phyloP scores from a whole-genome alignment of 2,113 vertebrate species.

The Reinhardtius hippoglossoides region DNA sequence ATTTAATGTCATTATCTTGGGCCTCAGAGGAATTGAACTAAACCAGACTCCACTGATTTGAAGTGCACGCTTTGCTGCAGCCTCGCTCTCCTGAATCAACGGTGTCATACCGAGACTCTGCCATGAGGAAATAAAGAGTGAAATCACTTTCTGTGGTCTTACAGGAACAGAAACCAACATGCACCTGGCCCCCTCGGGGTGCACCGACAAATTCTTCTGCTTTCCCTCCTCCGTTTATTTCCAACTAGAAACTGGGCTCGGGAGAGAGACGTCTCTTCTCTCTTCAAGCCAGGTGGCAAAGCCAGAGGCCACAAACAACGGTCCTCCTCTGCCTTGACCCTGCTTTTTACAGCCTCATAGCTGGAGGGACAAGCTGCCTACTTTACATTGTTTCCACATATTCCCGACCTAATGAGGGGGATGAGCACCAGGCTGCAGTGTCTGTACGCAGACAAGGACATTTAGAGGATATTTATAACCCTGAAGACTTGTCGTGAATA shows the following conservation, averaged over 20 bases:
- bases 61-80: neutral
- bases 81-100: neutral
- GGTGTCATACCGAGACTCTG: neutral
- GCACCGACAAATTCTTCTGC: neutral
- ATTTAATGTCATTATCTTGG: neutral
- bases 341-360: constrained; percentile 29
- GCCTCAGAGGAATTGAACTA: neutral
- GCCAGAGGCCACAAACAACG: constrained; percentile 62
- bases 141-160: neutral
- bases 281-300: constrained; percentile 69
- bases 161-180: constrained; percentile 1
- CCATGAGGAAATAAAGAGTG: neutral
- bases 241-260: constrained; percentile 18
- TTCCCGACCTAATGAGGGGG: constrained; percentile 17
- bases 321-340: constrained; percentile 38
- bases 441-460: neutral
- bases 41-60: too few species aligned
- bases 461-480: neutral
- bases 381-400: constrained; percentile 68
- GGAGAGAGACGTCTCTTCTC: constrained; percentile 9
- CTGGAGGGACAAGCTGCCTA: constrained; percentile 51
- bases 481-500: neutral
- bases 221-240: constrained; percentile 12
- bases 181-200: neutral
- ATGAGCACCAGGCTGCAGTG: neutral